Evolutionary conservation across 2,113 vertebrate species (phyloP).

Genomic region (Nyctereutes procyonoides): DNA sequence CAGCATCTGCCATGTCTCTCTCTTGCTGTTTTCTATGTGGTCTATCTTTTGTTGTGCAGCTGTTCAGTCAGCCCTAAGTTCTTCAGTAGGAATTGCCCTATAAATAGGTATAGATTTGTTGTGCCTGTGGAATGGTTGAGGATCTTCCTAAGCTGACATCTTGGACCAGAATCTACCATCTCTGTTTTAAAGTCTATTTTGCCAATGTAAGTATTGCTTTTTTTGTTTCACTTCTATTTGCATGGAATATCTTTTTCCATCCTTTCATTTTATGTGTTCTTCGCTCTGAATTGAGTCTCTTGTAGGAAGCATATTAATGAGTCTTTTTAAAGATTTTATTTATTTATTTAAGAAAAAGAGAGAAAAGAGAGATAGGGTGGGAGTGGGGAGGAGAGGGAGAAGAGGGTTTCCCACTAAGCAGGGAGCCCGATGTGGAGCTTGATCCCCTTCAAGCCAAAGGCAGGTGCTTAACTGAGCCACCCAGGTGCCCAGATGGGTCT

Average conservation of each 20-base stretch:
- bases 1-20: neutral
- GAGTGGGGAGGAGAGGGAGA: too few species aligned
- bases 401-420: too few species aligned
- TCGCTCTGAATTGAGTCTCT: neutral
- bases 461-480: too few species aligned
- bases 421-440: too few species aligned
- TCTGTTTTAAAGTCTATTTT: neutral
- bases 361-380: too few species aligned
- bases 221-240: neutral
- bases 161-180: neutral
- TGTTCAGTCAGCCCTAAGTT: neutral
- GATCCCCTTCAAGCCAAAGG: too few species aligned
- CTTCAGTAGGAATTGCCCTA: neutral
- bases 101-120: neutral
- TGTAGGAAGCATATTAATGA: neutral
- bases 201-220: neutral
- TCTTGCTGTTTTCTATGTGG: too few species aligned
- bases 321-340: neutral
- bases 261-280: neutral
- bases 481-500: too few species aligned
- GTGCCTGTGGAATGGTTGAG: neutral
- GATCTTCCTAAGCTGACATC: neutral
- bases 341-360: too few species aligned
- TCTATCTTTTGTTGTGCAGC: neutral
- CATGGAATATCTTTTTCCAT: neutral